Base-by-base conservation (phyloP, 2,113 vertebrate species). In the Prionailurus bengalensis region DNA sequence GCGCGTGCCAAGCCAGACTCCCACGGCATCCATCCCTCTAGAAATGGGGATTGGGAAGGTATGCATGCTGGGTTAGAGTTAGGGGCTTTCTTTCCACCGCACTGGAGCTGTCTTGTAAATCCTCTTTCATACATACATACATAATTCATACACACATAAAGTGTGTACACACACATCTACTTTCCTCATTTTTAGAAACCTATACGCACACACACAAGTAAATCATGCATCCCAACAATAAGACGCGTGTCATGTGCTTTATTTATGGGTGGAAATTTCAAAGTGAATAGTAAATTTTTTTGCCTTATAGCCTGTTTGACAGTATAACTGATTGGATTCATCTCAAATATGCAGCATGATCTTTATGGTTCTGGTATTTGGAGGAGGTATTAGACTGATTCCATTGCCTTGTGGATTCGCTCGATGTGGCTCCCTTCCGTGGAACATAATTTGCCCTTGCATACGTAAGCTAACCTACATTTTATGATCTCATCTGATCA, bases 331-430 rank as follows among this genome's bases (percentile, higher is more conserved):
- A 96, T 78, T 89, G 66, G 45, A 94, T 89, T 79, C 78, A 42
- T 83, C 91, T 95, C 66, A 48, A 36, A 73, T 27, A 39, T 23
- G 25, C 66, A 79, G 81, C 45, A 10, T 89, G 89, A 95, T 86
- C 95, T 97, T 95, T 94, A 23, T 16, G 89, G 25, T 13, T 42
- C 82, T 78, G 87, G 42, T 55, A 31, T 96, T 63, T 85, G 61
- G 80, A 51, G 71, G 82, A 16, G 23, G 45, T 27, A 11, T 85
- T 68, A 39, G 45, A n/a, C 78, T 51, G 31, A 45, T 2, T 68
- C 84, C 58, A 31, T 53, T 25, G 61, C 89, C 63, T 45, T 14
- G 66, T 45, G 86, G 82, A 85, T 66, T 89, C 42, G 51, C 51
- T 94, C 95, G 73, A 1, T 36, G 83, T n/a, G 63, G 89, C 76